These are phyloP conservation scores for Scomberomorus guttatus DNA, from an alignment of 2,797 vertebrate genomes.

Conservation along the genomic window DNA sequence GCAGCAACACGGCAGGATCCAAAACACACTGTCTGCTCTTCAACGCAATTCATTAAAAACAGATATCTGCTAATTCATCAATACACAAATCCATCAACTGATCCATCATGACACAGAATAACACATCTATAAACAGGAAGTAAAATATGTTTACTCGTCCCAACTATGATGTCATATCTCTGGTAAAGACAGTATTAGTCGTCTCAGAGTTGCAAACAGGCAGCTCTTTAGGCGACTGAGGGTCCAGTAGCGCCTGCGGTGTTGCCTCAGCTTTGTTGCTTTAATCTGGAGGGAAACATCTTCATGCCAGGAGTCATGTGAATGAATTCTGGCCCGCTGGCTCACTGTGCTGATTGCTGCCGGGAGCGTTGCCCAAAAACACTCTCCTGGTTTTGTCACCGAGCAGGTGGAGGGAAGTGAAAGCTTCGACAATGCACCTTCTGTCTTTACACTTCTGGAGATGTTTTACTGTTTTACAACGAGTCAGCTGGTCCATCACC, in stretches of 20 bases:
- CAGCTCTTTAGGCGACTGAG: not conserved
- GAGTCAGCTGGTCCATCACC: too few species aligned
- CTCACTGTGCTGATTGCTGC: slow-evolving; percentile 17
- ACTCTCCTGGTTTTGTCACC: not conserved
- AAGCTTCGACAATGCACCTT: slow-evolving; percentile 1
- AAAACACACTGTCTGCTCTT: slow-evolving; percentile 15
- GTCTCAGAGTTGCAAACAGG: not conserved
- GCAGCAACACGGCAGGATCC: slow-evolving; percentile 23
- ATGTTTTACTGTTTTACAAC: too few species aligned
- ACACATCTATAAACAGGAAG: not conserved
- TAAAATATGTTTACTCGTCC: not conserved
- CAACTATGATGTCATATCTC: not conserved
- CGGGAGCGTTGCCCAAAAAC: slow-evolving; percentile 15
- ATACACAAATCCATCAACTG: slow-evolving; percentile 22
- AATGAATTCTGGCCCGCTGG: not conserved
- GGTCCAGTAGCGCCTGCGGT: not conserved
- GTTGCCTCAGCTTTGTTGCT: not conserved
- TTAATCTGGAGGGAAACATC: slow-evolving; percentile 19
- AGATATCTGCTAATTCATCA: slow-evolving; percentile 21
- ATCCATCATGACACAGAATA: not conserved
- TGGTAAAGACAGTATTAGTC: not conserved
- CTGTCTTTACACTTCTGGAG: too few species aligned
- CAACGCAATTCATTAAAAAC: slow-evolving; percentile 16
- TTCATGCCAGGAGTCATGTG: slow-evolving; percentile 13
- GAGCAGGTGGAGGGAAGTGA: not conserved